Evolutionary conservation across 2,113 vertebrate genomes (phyloP).

Genomic region (Malurus melanocephalus): DNA sequence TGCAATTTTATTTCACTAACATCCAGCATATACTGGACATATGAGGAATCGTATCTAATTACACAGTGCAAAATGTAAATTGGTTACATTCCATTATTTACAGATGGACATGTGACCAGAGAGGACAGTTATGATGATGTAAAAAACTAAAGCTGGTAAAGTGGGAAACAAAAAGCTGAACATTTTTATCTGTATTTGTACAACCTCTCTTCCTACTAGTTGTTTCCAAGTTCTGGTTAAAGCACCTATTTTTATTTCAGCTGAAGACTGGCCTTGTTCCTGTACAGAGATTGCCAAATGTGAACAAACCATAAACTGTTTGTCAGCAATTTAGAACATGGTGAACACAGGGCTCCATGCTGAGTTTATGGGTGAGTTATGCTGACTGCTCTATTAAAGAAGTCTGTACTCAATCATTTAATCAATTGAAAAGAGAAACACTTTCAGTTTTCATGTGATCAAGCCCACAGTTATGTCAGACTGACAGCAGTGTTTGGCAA

Average conservation of each 20-base stretch:
- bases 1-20: not conserved
- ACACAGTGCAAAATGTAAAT: not conserved
- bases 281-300: conserved; percentile 34
- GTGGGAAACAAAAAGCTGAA: not conserved
- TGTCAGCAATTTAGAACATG: conserved; percentile 39
- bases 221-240: conserved; percentile 20
- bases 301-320: conserved; percentile 31
- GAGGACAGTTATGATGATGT: not conserved
- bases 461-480: conserved; percentile 8
- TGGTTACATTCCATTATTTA: not conserved
- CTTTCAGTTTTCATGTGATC: conserved; percentile 32
- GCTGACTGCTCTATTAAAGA: conserved; percentile 39
- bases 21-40: not conserved
- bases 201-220: not conserved
- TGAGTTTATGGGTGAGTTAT: conserved; percentile 28
- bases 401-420: conserved; percentile 15
- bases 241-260: conserved; percentile 45
- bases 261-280: not conserved
- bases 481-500: conserved; percentile 23
- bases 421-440: conserved; percentile 47
- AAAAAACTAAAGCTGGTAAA: not conserved
- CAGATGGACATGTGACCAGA: not conserved
- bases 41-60: not conserved
- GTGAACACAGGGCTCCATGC: not conserved
- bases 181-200: not conserved